Percentiles rank a stretch among this genome's conserved stretches.
Evolutionary conservation across 64 coral and sea anemone species (phyloP).

Genomic region (Catalaphyllia jardinei): DNA sequence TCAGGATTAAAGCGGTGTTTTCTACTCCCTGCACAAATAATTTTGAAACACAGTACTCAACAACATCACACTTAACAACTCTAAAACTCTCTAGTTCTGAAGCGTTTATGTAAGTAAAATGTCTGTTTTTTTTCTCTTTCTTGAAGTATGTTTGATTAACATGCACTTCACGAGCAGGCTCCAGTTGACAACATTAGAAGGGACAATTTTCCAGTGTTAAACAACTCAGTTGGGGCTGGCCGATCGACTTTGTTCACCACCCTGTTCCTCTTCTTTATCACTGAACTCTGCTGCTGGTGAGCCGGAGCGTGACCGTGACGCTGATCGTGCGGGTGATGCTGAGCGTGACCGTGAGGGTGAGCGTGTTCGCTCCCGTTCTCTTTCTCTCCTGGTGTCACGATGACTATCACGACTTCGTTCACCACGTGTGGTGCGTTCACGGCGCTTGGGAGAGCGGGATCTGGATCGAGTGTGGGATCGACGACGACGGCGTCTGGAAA

Average conservation of each 20-base stretch:
- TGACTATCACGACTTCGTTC: not conserved
- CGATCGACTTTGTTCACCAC: constrained; percentile 58
- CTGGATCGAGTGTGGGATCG: constrained; percentile 40
- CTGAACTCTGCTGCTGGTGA: constrained; percentile 56
- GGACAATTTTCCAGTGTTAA: not conserved
- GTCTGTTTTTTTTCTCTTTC: no score
- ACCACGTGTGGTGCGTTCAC: not conserved
- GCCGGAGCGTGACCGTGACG: constrained; percentile 56
- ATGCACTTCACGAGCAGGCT: not conserved
- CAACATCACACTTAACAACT: no score
- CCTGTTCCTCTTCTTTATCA: constrained; percentile 75
- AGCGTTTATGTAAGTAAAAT: no score
- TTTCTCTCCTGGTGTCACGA: constrained; percentile 40
- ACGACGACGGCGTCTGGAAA: constrained; percentile 51
- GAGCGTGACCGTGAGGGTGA: constrained; percentile 77
- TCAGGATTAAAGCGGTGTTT: no score
- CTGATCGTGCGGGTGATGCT: constrained; percentile 36
- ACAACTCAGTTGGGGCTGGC: constrained; percentile 45
- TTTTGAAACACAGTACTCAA: no score
- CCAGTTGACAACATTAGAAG: not conserved
- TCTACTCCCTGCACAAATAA: no score
- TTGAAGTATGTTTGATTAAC: no score
- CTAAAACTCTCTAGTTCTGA: no score
- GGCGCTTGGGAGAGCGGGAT: constrained; percentile 25
- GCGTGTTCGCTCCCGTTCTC: constrained; percentile 49